Evolutionary conservation across 2,113 vertebrate genomes (phyloP).

Genomic region (Brienomyrus longianalis): DNA sequence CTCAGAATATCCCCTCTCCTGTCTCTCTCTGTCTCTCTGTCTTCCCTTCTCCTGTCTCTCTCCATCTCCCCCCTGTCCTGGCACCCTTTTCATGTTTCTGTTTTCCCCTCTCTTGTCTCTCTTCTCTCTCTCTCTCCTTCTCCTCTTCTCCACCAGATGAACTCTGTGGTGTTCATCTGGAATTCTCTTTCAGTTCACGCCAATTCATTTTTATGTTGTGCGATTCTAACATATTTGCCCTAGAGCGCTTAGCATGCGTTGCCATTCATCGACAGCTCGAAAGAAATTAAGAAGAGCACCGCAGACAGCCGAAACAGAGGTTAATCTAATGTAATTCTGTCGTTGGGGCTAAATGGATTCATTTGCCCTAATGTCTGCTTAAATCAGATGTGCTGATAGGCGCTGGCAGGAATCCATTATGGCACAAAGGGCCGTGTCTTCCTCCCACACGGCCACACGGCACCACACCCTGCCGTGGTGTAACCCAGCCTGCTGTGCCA

Average conservation of each 20-base stretch:
- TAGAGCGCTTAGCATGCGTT: not conserved
- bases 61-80: no score
- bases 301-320: not conserved
- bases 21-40: not conserved
- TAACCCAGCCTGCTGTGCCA: not conserved
- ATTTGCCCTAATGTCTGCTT: conserved; percentile 3
- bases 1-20: not conserved
- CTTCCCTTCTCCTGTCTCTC: not conserved
- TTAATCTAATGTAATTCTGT: conserved; percentile 6
- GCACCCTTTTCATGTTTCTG: no score
- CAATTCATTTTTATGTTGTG: conserved; percentile 1
- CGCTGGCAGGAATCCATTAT: not conserved
- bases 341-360: not conserved
- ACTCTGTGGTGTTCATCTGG: not conserved
- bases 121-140: not conserved
- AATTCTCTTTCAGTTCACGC: not conserved
- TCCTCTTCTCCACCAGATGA: not conserved
- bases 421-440: not conserved
- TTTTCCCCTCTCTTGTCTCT: not conserved
- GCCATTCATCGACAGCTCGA: not conserved
- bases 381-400: not conserved
- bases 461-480: no score
- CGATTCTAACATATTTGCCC: not conserved
- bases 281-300: not conserved
- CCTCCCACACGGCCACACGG: not conserved